Percentiles rank a stretch among this genome's conserved stretches.
phyloP scores from a whole-genome alignment of 2,797 vertebrate genomes.

The Pseudotriccus pelzelni region DNA sequence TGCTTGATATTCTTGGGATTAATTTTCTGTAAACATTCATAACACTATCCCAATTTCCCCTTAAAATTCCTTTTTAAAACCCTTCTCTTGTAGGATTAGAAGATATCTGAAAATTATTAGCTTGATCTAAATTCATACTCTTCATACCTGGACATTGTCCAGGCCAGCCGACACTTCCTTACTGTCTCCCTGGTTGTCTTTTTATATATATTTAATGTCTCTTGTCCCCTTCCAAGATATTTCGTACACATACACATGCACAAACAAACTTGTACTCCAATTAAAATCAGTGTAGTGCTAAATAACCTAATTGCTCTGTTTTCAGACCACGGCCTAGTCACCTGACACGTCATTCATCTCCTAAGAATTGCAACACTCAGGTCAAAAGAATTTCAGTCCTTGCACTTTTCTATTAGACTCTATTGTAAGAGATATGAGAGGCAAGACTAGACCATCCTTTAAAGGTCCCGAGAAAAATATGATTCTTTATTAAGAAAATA shows the following conservation, averaged over 20 bases:
- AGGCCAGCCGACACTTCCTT: background rate
- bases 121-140: background rate
- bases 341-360: background rate
- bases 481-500: background rate
- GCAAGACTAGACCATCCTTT: background rate
- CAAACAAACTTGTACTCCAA: accelerated
- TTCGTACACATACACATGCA: background rate
- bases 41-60: background rate
- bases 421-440: background rate
- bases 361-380: background rate
- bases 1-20: background rate
- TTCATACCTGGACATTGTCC: background rate
- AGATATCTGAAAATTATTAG: background rate
- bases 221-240: background rate
- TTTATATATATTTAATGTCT: background rate
- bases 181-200: background rate
- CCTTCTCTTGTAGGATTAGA: background rate
- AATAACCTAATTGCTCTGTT: background rate
- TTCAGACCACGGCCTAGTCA: background rate
- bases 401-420: background rate
- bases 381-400: background rate
- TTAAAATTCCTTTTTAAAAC: background rate
- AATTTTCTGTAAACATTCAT: background rate
- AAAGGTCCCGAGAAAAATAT: background rate
- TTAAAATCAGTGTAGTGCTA: accelerated